Conservation (phyloP, 2,113 vertebrate genomes). For the Greenwoodochromis staneri region DNA sequence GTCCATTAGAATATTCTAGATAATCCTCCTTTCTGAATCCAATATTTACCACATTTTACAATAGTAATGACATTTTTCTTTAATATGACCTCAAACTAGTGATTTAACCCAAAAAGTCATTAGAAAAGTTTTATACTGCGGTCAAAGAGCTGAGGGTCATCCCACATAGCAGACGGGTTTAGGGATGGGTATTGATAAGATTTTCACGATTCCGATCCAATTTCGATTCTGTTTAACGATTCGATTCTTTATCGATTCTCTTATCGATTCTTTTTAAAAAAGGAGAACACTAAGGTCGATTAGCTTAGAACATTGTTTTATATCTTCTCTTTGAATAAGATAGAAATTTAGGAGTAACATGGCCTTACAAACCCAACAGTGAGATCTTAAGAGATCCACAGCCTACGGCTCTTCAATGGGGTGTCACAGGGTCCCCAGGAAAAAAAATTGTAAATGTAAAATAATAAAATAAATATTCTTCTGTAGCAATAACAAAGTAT, state of each 20-base stretch:
- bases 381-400: not conserved
- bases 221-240: not conserved
- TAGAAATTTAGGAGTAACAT: not conserved
- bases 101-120: not conserved
- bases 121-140: not conserved
- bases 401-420: not conserved
- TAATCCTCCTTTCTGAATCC: not conserved
- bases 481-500: not conserved
- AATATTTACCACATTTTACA: not conserved
- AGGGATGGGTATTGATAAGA: not conserved
- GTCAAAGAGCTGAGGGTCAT: not conserved
- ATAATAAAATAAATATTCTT: not conserved
- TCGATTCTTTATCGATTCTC: not conserved
- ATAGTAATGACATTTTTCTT: not conserved
- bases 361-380: not conserved
- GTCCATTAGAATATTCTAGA: not conserved
- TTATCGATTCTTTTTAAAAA: not conserved
- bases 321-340: not conserved
- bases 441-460: not conserved
- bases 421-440: rapidly evolving
- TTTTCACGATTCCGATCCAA: not conserved
- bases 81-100: not conserved
- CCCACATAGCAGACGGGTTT: not conserved
- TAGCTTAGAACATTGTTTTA: not conserved
- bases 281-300: not conserved